These are phyloP conservation scores for Stigmatopora argus DNA, from an alignment of 2,113 vertebrate genomes.

Conservation along the genomic window DNA sequence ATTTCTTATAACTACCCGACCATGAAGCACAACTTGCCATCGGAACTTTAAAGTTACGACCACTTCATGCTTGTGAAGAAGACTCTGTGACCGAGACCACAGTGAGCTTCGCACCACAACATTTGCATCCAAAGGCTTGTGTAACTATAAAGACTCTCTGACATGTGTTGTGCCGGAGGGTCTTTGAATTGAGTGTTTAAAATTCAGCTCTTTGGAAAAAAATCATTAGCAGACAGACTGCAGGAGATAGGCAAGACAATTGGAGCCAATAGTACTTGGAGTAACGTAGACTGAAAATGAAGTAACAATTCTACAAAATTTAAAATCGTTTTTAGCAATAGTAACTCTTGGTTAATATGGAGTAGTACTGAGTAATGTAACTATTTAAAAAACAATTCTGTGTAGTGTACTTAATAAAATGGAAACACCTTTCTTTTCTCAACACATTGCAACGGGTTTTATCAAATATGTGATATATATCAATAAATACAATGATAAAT, in stretches of 20 bases:
- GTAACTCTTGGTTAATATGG: background rate
- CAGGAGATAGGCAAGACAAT: constrained; percentile 26
- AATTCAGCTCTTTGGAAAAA: constrained; percentile 21
- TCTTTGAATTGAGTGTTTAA: constrained; percentile 30
- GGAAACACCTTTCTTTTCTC: too few relatives aligned
- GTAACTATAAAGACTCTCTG: constrained; percentile 46
- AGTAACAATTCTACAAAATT: constrained; percentile 8
- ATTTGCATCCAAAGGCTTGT: constrained; percentile 49
- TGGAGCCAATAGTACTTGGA: constrained; percentile 8
- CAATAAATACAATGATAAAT: too few relatives aligned
- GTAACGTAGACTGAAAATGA: constrained; percentile 26
- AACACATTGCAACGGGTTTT: too few relatives aligned
- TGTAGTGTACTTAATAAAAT: background rate
- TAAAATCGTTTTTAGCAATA: background rate
- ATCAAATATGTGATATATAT: too few relatives aligned
- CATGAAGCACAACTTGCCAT: constrained; percentile 42
- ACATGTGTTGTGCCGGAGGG: constrained; percentile 55
- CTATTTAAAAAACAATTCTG: background rate
- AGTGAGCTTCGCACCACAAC: constrained; percentile 51
- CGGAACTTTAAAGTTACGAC: constrained; percentile 27
- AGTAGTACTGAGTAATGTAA: background rate
- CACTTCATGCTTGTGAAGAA: constrained; percentile 30
- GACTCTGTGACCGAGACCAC: constrained; percentile 49
- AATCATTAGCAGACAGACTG: constrained; percentile 33
- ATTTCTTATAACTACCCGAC: constrained; percentile 28